phyloP scores from a whole-genome alignment of 2,797 vertebrate species.

The Lophotriccus pileatus region DNA sequence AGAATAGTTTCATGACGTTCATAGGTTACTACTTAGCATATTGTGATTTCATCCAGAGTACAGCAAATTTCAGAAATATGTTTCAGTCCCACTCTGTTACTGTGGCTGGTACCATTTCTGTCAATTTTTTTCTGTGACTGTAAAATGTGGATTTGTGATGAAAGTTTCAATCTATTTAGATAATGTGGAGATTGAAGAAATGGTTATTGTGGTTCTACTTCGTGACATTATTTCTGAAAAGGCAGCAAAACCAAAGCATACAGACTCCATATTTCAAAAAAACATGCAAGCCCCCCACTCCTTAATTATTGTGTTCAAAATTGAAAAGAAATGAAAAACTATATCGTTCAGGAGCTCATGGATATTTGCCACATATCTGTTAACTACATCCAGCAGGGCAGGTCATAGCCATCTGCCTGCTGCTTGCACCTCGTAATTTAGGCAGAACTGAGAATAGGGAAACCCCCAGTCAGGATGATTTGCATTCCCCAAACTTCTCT shows the following conservation, averaged over 20 bases:
- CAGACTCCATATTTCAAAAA: not conserved
- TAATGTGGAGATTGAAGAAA: not conserved
- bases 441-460: not conserved
- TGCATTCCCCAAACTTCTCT: not conserved
- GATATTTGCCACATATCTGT: not conserved
- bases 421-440: not conserved
- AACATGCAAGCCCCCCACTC: not conserved
- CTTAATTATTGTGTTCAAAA: not conserved
- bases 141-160: not conserved
- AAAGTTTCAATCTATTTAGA: not conserved
- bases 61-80: not conserved
- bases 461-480: rapidly evolving
- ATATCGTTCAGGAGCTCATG: not conserved
- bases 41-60: not conserved
- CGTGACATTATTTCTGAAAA: not conserved
- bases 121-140: not conserved
- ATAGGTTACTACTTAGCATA: not conserved
- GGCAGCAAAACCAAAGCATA: not conserved
- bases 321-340: not conserved
- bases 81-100: not conserved
- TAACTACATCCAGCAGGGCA: not conserved
- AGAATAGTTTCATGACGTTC: not conserved
- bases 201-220: not conserved
- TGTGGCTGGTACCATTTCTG: not conserved
- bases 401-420: not conserved